A percentile compares a stretch with the other conserved stretches of the same genome.
Conservation (phyloP, 2,888 invertebrate genomes). For the Trissolcus japonicus region DNA sequence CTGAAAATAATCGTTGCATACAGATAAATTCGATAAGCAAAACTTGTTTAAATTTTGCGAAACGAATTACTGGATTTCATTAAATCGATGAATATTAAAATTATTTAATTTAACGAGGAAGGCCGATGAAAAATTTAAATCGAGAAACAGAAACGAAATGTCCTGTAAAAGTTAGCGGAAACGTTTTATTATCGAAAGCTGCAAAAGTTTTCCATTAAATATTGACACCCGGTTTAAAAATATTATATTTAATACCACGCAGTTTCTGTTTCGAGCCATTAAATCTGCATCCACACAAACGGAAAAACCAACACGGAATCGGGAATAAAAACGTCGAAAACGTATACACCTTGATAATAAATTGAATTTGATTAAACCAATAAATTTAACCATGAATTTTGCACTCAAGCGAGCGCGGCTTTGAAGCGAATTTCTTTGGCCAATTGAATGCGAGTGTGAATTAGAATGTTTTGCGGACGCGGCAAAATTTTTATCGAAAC, state of each 20-base stretch:
- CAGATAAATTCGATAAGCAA: too few relatives aligned
- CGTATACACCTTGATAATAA: slow-evolving; percentile 6
- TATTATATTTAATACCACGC: slow-evolving; percentile 29
- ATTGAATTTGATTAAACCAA: slow-evolving; percentile 34
- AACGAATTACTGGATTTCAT: too few relatives aligned
- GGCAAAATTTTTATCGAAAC: not conserved
- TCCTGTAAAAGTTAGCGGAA: not conserved
- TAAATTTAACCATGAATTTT: slow-evolving; percentile 22
- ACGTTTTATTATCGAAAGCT: not conserved
- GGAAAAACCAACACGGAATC: slow-evolving; percentile 2
- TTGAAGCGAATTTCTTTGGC: slow-evolving; percentile 19
- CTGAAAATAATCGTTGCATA: too few relatives aligned
- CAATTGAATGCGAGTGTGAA: slow-evolving; percentile 6
- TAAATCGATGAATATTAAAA: too few relatives aligned
- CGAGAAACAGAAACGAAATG: not conserved
- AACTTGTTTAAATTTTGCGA: too few relatives aligned
- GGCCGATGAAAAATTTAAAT: too few relatives aligned
- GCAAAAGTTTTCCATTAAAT: slow-evolving; percentile 18
- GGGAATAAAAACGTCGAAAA: not conserved
- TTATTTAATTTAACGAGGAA: too few relatives aligned
- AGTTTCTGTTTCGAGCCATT: not conserved
- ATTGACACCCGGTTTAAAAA: slow-evolving; percentile 33
- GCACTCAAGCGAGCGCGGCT: slow-evolving; percentile 12
- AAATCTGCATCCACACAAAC: slow-evolving; percentile 8
- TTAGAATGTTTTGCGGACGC: not conserved